Evolutionary conservation across 1,140 invertebrate species (phyloP).

Genomic region (Drosophila bipectinata): DNA sequence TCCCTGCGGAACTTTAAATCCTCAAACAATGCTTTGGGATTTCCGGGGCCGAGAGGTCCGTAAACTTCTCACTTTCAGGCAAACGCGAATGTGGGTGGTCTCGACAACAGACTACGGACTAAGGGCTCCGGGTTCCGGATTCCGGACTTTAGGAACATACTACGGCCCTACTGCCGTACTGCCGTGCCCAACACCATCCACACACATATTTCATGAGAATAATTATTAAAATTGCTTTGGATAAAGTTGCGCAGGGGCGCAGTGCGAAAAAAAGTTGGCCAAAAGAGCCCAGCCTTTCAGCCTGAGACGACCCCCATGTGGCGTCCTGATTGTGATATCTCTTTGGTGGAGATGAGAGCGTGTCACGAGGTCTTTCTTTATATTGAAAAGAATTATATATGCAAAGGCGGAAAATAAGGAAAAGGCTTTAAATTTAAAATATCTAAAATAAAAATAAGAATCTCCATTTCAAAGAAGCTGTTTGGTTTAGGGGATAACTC

Average conservation of each 20-base stretch:
- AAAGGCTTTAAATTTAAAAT: no score
- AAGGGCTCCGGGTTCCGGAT: background rate
- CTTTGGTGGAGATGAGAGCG: constrained; percentile 4
- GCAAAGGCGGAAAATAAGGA: no score
- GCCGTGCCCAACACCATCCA: constrained; percentile 30
- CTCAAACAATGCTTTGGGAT: constrained; percentile 58
- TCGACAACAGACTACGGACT: background rate
- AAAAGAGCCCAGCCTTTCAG: constrained; percentile 30
- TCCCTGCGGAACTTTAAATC: constrained; percentile 55
- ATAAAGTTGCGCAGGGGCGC: constrained; percentile 50
- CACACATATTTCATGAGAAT: constrained; percentile 74
- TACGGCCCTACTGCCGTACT: constrained; percentile 5
- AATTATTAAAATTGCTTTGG: constrained; percentile 80
- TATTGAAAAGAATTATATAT: no score
- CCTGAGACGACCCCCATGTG: constrained; percentile 48
- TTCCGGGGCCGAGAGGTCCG: constrained; percentile 22
- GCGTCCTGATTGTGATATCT: constrained; percentile 37
- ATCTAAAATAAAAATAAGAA: no score
- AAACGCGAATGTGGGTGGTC: constrained; percentile 26
- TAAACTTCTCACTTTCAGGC: constrained; percentile 44
- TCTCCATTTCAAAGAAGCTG: no score
- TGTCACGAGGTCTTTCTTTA: constrained; percentile 2
- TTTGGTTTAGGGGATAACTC: no score
- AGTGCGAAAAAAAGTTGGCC: constrained; percentile 50
- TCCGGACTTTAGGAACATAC: background rate